These are phyloP conservation scores for Blennius ocellaris DNA, from an alignment of 2,113 vertebrate species.

Conservation along the genomic window DNA sequence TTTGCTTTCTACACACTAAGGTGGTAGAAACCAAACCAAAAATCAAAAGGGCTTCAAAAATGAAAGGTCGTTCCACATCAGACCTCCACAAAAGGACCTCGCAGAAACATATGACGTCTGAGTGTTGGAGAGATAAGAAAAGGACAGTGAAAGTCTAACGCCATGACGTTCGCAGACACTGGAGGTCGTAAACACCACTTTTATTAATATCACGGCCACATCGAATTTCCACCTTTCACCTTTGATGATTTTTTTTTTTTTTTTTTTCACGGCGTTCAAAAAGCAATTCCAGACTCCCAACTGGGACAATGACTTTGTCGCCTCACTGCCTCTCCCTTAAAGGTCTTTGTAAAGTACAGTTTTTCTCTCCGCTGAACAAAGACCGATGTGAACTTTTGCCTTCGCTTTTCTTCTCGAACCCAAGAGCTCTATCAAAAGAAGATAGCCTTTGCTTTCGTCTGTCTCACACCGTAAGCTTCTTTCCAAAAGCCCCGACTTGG, in stretches of 20 bases:
- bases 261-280: slow-evolving; percentile 4
- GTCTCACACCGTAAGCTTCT: slow-evolving; percentile 19
- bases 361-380: slow-evolving; percentile 24
- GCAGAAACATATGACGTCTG: too few relatives aligned
- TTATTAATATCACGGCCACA: slow-evolving; percentile 1
- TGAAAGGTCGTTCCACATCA: too few relatives aligned
- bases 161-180: background rate
- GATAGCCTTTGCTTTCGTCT: slow-evolving; percentile 7
- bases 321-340: slow-evolving; percentile 17
- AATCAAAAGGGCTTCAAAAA: too few relatives aligned
- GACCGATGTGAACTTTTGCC: slow-evolving; percentile 49
- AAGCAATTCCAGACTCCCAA: slow-evolving; percentile 14
- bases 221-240: slow-evolving; percentile 10
- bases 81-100: too few relatives aligned
- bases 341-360: slow-evolving; percentile 11
- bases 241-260: slow-evolving; percentile 9
- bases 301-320: slow-evolving; percentile 20
- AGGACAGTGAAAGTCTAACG: background rate
- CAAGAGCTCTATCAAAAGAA: slow-evolving; percentile 43
- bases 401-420: slow-evolving; percentile 40
- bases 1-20: too few relatives aligned
- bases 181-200: background rate
- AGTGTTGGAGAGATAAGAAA: too few relatives aligned
- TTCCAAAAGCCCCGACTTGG: too few relatives aligned
- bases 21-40: too few relatives aligned